Evolutionary conservation across 2,797 vertebrate species (phyloP).

Genomic region (Dromococcyx pavoninus): DNA sequence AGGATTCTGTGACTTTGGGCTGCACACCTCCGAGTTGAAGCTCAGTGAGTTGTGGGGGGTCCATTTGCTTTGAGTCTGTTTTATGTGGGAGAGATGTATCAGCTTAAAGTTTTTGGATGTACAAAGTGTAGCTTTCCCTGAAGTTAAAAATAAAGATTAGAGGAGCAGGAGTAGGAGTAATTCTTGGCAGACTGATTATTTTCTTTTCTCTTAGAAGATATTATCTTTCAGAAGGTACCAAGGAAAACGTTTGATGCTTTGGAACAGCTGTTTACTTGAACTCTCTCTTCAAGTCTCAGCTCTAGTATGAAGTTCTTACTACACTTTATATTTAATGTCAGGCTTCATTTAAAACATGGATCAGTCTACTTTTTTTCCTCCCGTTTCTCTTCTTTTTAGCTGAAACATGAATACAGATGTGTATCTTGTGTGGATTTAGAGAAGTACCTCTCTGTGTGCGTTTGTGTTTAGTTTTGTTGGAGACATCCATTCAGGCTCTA

Average conservation of each 20-base stretch:
- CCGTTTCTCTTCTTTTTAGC: not conserved
- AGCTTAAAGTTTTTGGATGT: not conserved
- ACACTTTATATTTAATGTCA: not conserved
- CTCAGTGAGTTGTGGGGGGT: not conserved
- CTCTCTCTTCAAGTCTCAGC: not conserved
- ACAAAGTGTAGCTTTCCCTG: not conserved
- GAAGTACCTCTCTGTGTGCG: not conserved
- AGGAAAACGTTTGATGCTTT: not conserved
- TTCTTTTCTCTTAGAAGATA: not conserved
- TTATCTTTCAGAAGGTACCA: not conserved
- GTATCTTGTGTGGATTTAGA: not conserved
- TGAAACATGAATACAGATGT: not conserved
- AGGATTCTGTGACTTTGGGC: not conserved
- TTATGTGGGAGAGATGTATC: not conserved
- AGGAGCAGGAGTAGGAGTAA: not conserved
- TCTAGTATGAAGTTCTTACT: not conserved
- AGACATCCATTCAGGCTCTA: not conserved
- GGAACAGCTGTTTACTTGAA: not conserved
- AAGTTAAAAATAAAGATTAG: not conserved
- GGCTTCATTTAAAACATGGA: not conserved
- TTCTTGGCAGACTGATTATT: not conserved
- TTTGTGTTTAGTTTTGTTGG: not conserved
- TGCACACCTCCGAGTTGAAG: not conserved
- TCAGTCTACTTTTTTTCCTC: not conserved
- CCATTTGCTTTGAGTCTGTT: not conserved